Percentiles rank a stretch among this genome's conserved stretches.
Conservation (phyloP, 2,888 invertebrate species). For the Eilema depressum region DNA sequence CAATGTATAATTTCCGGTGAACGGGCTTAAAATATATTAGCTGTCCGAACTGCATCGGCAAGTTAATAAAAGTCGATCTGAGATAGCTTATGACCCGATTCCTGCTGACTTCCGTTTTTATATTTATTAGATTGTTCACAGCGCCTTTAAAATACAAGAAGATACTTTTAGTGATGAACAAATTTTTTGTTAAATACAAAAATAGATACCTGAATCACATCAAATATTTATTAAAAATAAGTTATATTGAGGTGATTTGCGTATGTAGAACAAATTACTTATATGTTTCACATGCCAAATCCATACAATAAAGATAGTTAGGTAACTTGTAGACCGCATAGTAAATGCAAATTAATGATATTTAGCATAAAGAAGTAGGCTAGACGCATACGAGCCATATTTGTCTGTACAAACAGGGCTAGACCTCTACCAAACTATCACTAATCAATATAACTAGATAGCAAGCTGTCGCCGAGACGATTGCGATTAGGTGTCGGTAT, state of each 20-base stretch:
- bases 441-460: no score
- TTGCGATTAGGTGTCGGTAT: no score
- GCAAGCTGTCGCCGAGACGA: no score
- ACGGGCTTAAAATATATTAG: slow-evolving; percentile 62
- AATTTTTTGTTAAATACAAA: neutral
- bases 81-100: neutral
- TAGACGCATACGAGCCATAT: no score
- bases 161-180: neutral
- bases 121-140: slow-evolving; percentile 17
- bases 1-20: slow-evolving; percentile 70
- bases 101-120: slow-evolving; percentile 13
- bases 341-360: neutral
- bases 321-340: neutral
- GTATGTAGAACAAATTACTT: neutral
- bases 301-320: neutral
- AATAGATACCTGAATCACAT: no score
- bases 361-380: neutral
- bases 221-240: no score
- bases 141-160: neutral
- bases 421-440: no score
- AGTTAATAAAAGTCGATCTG: slow-evolving; percentile 7
- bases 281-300: neutral
- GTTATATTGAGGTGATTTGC: no score
- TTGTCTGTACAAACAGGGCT: no score
- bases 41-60: slow-evolving; percentile 47